Conservation (phyloP, 2,888 invertebrate species). For the Aspidiotus rigidus region DNA sequence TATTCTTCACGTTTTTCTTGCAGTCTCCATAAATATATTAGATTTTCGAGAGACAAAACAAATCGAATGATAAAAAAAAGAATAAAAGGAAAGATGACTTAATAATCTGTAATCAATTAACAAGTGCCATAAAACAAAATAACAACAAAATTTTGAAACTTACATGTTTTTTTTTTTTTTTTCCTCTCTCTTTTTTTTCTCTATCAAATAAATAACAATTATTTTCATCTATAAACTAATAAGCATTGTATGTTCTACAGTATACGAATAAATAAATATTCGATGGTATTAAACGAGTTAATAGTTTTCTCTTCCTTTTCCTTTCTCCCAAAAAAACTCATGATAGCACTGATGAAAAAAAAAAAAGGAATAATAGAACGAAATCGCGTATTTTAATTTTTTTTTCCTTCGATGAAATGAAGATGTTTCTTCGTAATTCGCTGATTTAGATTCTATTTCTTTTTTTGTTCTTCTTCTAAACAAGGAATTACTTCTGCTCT, state of each 20-base stretch:
- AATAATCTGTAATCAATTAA: conserved; percentile 22
- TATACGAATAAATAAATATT: neutral
- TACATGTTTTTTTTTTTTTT: conserved; percentile 1
- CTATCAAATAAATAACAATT: conserved; percentile 11
- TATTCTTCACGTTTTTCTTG: conserved; percentile 8
- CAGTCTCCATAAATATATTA: conserved; percentile 6
- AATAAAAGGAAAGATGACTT: conserved; percentile 13
- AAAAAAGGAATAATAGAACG: neutral
- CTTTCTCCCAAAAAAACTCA: neutral
- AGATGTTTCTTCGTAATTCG: no score
- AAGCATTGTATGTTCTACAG: conserved; percentile 26
- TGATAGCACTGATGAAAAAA: neutral
- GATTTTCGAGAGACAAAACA: conserved; percentile 22
- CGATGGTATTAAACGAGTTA: neutral
- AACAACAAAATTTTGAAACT: conserved; percentile 29
- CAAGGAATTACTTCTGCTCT: neutral
- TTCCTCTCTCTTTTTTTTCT: neutral
- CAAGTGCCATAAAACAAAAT: conserved; percentile 28
- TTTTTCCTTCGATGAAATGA: no score
- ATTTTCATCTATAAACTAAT: conserved; percentile 11
- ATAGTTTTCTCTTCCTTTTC: no score
- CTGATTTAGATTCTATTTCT: no score
- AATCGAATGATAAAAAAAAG: conserved; percentile 12
- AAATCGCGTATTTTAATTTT: no score
- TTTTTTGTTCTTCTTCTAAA: no score